Evolutionary conservation across 2,797 vertebrate genomes (phyloP).

Genomic region (Diplodus puntazzo): DNA sequence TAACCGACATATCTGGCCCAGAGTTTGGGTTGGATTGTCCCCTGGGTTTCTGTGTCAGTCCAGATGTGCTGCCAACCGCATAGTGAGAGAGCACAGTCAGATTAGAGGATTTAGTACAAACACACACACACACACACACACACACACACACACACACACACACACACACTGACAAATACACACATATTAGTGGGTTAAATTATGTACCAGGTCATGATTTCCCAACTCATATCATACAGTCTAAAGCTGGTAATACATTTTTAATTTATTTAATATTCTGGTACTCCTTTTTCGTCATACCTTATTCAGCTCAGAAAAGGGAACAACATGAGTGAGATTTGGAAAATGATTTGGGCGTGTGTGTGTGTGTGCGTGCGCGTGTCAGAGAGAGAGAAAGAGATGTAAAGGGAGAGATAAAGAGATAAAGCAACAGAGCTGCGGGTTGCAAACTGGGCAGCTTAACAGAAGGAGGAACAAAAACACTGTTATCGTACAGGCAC

Average conservation of each 20-base stretch:
- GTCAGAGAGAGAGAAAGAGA: constrained; percentile 16
- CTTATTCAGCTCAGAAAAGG: neutral
- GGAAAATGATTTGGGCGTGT: constrained; percentile 26
- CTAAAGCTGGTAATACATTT: neutral
- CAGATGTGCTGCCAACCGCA: constrained; percentile 54
- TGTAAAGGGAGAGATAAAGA: constrained; percentile 49
- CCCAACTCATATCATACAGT: neutral
- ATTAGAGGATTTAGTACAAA: constrained; percentile 56
- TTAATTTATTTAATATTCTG: neutral
- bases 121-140: constrained; percentile 9
- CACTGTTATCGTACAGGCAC: constrained; percentile 64
- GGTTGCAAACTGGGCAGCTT: constrained; percentile 72
- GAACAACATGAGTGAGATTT: constrained; percentile 18
- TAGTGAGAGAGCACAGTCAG: constrained; percentile 43
- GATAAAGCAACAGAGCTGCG: constrained; percentile 66
- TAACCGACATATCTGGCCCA: constrained; percentile 20
- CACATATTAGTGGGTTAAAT: constrained; percentile 20
- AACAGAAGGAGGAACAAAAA: constrained; percentile 68
- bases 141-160: constrained; percentile 10
- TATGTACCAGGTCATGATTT: constrained; percentile 7
- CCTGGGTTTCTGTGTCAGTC: constrained; percentile 32
- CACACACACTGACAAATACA: constrained; percentile 4
- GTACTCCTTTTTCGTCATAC: neutral
- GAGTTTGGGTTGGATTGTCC: constrained; percentile 24
- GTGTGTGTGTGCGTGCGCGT: constrained; percentile 7